Percentiles rank a stretch among this genome's conserved stretches.
phyloP scores from a whole-genome alignment of 2,888 invertebrate species.

The Sphaeridia pumilis region DNA sequence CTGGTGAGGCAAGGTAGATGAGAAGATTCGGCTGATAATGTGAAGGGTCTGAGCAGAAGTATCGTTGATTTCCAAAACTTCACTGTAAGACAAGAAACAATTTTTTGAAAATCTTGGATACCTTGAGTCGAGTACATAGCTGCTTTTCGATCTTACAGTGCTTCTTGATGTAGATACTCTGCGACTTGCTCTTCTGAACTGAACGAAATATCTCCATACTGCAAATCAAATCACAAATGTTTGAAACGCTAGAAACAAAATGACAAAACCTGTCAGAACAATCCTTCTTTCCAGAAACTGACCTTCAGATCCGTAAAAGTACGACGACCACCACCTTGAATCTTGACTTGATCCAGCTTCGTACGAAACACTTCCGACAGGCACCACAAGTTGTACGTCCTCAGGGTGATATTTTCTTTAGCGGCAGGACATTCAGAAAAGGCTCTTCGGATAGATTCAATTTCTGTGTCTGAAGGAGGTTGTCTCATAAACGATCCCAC shows the following conservation, averaged over 20 bases:
- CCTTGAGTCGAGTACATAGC: neutral
- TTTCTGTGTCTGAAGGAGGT: neutral
- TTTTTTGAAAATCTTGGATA: neutral
- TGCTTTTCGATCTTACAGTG: neutral
- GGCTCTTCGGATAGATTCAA: neutral
- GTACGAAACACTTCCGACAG: neutral
- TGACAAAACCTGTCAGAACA: too few species aligned
- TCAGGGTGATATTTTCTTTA: neutral
- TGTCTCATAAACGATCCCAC: neutral
- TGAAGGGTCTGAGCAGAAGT: too few species aligned
- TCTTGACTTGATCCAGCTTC: too few species aligned
- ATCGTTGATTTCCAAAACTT: too few species aligned
- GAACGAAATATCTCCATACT: neutral
- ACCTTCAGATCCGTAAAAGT: too few species aligned
- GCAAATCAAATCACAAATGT: too few species aligned
- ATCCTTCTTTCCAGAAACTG: too few species aligned
- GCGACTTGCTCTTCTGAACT: neutral
- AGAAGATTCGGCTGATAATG: too few species aligned
- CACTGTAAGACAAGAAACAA: too few species aligned
- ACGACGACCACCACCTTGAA: too few species aligned
- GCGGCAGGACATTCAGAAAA: neutral
- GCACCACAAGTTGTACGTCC: neutral
- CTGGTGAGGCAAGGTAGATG: constrained; percentile 12
- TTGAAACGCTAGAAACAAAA: too few species aligned
- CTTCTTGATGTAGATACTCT: neutral